Evolutionary conservation across 1,140 invertebrate species (phyloP).

Genomic region (Muscidifurax raptorellus): DNA sequence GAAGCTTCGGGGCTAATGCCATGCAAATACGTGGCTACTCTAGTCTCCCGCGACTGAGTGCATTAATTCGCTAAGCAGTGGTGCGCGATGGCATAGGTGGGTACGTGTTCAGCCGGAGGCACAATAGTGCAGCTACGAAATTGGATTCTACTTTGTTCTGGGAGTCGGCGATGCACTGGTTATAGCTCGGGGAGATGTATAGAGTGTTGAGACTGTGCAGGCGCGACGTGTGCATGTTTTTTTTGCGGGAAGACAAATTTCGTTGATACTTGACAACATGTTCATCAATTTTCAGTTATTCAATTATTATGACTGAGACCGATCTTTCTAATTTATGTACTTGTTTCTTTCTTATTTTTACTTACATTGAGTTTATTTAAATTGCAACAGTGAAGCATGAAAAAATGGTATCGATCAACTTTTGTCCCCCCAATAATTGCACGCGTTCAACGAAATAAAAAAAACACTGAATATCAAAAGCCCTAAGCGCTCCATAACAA

Average conservation of each 20-base stretch:
- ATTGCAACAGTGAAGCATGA: too few relatives aligned
- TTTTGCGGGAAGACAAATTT: not conserved
- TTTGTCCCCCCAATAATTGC: not conserved
- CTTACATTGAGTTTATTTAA: too few relatives aligned
- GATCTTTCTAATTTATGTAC: too few relatives aligned
- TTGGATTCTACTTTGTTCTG: constrained; percentile 23
- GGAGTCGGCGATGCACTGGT: not conserved
- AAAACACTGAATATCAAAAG: not conserved
- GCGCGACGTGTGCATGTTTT: too few relatives aligned
- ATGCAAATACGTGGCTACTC: constrained; percentile 57
- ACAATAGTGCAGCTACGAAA: constrained; percentile 4
- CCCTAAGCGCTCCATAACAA: not conserved
- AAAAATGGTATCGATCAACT: not conserved
- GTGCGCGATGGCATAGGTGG: not conserved
- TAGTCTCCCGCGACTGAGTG: constrained; percentile 44
- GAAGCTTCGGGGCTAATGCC: constrained; percentile 58
- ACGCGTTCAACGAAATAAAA: not conserved
- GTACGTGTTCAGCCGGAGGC: not conserved
- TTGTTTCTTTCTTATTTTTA: too few relatives aligned
- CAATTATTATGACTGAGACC: too few relatives aligned
- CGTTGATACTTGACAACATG: too few relatives aligned
- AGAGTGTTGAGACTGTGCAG: not conserved
- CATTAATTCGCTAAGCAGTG: constrained; percentile 61
- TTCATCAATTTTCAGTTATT: too few relatives aligned
- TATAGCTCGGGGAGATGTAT: not conserved